Base-by-base conservation (phyloP, 2,113 vertebrate species). In the Ia io region DNA sequence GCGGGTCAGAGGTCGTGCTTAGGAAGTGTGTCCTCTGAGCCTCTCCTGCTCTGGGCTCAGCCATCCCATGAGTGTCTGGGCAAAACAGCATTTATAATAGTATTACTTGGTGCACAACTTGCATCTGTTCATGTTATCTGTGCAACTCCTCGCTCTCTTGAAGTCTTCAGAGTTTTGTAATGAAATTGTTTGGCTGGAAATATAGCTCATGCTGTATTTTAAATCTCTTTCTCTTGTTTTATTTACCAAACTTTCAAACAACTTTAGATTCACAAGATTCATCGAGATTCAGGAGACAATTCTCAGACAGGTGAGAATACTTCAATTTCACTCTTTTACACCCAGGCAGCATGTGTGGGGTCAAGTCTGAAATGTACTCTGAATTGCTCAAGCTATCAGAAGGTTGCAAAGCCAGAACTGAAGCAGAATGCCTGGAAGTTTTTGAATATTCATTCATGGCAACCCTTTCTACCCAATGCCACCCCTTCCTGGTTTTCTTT, bases 251-350 rank as follows among this genome's bases (percentile, higher is more conserved):
- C 67, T 89, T 97, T 84, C 71, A 69, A 71, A 65, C 44, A 79
- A 92, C 95, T 94, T 97, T 97, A 99, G 99, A 98, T 98, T 92
- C 98, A 98, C 98, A 99, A 98, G 97, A 97, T 98, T 97, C 98
- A 98, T 94, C 98, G 84, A 96, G 99, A 99, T 56, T 96, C 98
- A 32, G 99, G 98, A 96, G 99, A 99, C 90, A 98, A 98, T 96
- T 98, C 98, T 94, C 99, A 99, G 70, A 98, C 99, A 99, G 99
- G 99, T 99, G 95, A 98, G 98, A 97, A 71, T 51, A 37, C 25
- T 86, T 12, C 8, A 0, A 13, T 97, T 97, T 97, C 88, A 84
- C 35, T 96, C 86, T 93, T 69, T 30, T 0, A 17, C 6, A 9
- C 32, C 22, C 5, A 28, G 51, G 56, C 9, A 13, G 16, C 35